Evolutionary conservation across 1,140 invertebrate species (phyloP).

Genomic region (Aporrectodea caliginosa): DNA sequence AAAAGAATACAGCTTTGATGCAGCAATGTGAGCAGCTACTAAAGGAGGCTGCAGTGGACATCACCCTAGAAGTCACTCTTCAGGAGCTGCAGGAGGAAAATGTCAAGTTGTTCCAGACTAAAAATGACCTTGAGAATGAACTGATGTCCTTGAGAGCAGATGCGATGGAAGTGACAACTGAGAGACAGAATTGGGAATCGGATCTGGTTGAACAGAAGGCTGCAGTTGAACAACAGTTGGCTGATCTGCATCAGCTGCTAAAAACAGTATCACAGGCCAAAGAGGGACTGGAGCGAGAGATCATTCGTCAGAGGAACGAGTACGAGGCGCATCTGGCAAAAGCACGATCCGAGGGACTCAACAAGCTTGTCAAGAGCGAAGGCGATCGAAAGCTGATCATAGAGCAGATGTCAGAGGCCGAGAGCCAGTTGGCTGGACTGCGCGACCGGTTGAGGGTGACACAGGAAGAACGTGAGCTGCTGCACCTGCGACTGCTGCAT

Average conservation of each 20-base stretch:
- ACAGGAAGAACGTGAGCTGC: constrained; percentile 21
- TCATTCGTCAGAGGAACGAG: constrained; percentile 11
- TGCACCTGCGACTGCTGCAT: constrained; percentile 18
- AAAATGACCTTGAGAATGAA: constrained; percentile 22
- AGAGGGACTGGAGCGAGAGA: constrained; percentile 15
- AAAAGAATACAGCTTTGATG: not conserved
- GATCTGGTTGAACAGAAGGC: not conserved
- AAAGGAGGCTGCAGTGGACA: not conserved
- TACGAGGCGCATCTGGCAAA: constrained; percentile 6
- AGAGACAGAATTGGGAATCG: not conserved
- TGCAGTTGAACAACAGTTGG: not conserved
- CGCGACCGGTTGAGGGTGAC: constrained; percentile 6
- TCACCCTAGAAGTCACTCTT: not conserved
- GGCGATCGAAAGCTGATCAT: not conserved
- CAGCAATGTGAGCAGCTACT: not conserved
- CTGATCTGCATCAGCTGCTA: constrained; percentile 6
- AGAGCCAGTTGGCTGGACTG: constrained; percentile 11
- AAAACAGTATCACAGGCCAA: constrained; percentile 12
- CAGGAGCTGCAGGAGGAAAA: constrained; percentile 8
- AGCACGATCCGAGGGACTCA: constrained; percentile 1
- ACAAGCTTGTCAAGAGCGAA: not conserved
- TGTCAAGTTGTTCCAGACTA: constrained; percentile 3
- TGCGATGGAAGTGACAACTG: not conserved
- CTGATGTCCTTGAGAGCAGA: constrained; percentile 3
- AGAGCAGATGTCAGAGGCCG: constrained; percentile 8